Evolutionary conservation across 2,113 vertebrate genomes (phyloP).

Genomic region (Vidua chalybeata): DNA sequence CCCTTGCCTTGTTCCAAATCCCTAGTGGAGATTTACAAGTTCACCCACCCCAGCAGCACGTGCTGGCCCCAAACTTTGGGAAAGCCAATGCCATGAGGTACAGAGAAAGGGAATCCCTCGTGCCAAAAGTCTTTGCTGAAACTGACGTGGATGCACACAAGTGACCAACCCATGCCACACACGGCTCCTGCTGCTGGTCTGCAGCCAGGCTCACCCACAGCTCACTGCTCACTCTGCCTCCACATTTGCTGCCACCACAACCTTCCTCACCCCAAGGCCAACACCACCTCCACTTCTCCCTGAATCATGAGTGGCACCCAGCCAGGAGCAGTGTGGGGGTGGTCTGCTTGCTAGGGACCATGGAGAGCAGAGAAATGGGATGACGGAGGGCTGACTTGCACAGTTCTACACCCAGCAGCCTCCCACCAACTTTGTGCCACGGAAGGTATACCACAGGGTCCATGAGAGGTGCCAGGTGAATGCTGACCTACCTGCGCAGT

Average conservation of each 20-base stretch:
- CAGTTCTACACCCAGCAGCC: not conserved
- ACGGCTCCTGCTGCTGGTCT: not conserved
- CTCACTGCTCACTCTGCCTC: not conserved
- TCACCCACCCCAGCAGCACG: not conserved
- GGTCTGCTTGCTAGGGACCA: not conserved
- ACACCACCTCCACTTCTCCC: not conserved
- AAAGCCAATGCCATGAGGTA: not conserved
- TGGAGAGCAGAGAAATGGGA: not conserved
- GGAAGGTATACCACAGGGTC: not conserved
- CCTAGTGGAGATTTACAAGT: not conserved
- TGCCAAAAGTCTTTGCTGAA: not conserved
- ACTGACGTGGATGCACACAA: not conserved
- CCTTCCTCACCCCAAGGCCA: not conserved
- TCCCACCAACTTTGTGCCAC: not conserved
- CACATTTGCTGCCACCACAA: not conserved
- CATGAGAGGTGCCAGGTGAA: not conserved
- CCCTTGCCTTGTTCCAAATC: not conserved
- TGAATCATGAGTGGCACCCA: not conserved
- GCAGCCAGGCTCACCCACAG: not conserved
- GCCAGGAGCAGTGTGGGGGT: not conserved
- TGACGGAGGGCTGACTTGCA: not conserved
- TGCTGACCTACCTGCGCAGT: not conserved
- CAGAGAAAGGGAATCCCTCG: not conserved
- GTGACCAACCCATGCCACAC: not conserved
- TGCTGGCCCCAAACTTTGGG: not conserved